Evolutionary conservation across 2,113 vertebrate species (phyloP).

Genomic region (Periophthalmodon schlosseri): DNA sequence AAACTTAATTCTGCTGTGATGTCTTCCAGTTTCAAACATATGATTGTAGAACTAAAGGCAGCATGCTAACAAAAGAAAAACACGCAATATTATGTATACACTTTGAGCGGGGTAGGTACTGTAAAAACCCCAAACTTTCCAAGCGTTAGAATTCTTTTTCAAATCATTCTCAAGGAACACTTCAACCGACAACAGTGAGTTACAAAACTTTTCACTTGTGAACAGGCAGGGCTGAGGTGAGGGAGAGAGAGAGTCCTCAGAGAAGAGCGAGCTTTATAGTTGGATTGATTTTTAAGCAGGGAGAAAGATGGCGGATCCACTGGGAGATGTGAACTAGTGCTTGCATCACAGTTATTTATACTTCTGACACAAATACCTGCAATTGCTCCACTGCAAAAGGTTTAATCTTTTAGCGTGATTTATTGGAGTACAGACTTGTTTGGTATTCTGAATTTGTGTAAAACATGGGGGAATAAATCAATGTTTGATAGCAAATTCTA

Average conservation of each 20-base stretch:
- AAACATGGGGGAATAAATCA: background rate
- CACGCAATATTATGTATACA: background rate
- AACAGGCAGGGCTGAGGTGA: conserved; percentile 29
- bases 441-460: background rate
- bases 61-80: background rate
- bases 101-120: conserved; percentile 5
- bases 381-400: conserved; percentile 2
- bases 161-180: background rate
- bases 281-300: conserved; percentile 65
- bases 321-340: conserved; percentile 22
- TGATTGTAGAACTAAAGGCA: background rate
- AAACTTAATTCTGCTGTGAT: background rate
- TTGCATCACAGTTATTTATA: conserved; percentile 36
- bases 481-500: background rate
- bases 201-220: conserved; percentile 28
- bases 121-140: conserved; percentile 10
- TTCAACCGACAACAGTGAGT: conserved; percentile 11
- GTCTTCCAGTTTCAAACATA: background rate
- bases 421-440: background rate
- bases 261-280: conserved; percentile 36
- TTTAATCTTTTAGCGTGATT: conserved; percentile 9
- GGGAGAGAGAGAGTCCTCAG: conserved; percentile 12
- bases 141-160: background rate
- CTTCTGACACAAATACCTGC: conserved; percentile 14
- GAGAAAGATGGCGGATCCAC: conserved; percentile 39